A percentile compares a stretch with the other conserved stretches of the same genome.
Evolutionary conservation across 2,888 invertebrate genomes (phyloP).

Genomic region (Calameuta filiformis): DNA sequence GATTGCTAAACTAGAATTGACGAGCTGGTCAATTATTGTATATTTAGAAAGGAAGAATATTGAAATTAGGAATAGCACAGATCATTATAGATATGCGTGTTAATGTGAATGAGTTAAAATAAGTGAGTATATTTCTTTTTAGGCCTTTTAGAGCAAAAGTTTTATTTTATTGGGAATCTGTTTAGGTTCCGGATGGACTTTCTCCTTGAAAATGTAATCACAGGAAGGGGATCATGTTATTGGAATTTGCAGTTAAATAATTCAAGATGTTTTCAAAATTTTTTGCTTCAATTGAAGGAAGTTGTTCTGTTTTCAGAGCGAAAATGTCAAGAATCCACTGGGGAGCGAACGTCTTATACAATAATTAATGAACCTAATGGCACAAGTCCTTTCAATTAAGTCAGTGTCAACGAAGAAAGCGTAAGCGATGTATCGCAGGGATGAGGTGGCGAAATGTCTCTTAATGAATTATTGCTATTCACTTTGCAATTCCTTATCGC

Average conservation of each 20-base stretch:
- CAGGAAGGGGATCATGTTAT: neutral
- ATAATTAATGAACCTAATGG: constrained; percentile 39
- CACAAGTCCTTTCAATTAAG: constrained; percentile 46
- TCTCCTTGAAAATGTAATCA: neutral
- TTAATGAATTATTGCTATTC: neutral
- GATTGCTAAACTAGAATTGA: neutral
- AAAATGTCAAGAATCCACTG: neutral
- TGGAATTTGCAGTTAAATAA: neutral
- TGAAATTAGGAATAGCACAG: neutral
- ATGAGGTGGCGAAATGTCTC: neutral
- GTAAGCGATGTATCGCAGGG: constrained; percentile 32
- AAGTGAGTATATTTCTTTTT: neutral
- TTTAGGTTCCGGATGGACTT: neutral
- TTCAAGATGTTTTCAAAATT: neutral
- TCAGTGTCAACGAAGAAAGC: constrained; percentile 43
- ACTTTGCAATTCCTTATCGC: neutral
- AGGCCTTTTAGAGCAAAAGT: neutral
- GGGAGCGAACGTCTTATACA: no score
- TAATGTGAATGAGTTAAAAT: neutral
- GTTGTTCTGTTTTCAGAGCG: neutral
- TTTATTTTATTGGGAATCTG: neutral
- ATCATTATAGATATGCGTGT: no score
- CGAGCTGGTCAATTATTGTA: neutral
- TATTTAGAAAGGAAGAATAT: neutral
- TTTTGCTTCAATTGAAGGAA: neutral